phyloP scores from a whole-genome alignment of 1,140 invertebrate genomes.

The Ceratitis capitata region DNA sequence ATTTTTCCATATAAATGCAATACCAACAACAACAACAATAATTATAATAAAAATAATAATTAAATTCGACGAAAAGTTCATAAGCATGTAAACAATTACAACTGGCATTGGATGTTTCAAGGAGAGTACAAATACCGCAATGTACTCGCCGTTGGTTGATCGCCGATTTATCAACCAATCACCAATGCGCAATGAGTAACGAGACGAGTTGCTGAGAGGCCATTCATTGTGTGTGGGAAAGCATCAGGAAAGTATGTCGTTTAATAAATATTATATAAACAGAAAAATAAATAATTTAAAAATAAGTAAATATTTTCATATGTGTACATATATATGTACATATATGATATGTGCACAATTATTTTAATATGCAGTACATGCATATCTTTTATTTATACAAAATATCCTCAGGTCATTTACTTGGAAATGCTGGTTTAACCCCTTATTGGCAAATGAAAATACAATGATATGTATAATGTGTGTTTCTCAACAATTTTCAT shows the following conservation, averaged over 20 bases:
- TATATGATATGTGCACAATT: not conserved
- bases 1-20: no score
- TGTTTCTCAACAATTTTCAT: not conserved
- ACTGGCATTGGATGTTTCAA: not conserved
- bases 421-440: not conserved
- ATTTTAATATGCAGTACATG: not conserved
- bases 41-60: not conserved
- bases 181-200: not conserved
- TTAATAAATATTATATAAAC: not conserved
- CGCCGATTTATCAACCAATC: conserved; percentile 27
- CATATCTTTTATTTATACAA: not conserved
- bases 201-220: no score
- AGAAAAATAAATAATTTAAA: not conserved
- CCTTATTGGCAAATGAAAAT: not conserved
- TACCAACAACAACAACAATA: not conserved
- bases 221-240: conserved; percentile 21
- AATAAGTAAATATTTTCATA: not conserved
- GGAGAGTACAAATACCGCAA: not conserved
- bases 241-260: not conserved
- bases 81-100: not conserved
- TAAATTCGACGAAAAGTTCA: conserved; percentile 11
- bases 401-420: conserved; percentile 6
- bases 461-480: not conserved
- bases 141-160: not conserved
- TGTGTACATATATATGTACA: not conserved